These are phyloP conservation scores for Pachypanchax playfairii DNA, from an alignment of 2,113 vertebrate genomes.

Conservation along the genomic window DNA sequence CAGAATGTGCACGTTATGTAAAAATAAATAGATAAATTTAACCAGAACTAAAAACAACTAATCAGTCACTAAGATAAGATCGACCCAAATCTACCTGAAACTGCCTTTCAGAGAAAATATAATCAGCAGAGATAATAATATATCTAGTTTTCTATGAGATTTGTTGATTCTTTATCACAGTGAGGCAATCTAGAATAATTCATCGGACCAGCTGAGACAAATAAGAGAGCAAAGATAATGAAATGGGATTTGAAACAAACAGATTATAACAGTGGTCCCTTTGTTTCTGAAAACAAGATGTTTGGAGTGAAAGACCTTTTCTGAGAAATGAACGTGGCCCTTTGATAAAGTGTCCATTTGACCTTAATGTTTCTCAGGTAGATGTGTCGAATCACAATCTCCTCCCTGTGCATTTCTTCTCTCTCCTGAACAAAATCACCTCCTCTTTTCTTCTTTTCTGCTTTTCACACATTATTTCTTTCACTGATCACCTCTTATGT, in stretches of 20 bases:
- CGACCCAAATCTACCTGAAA: slow-evolving; percentile 46
- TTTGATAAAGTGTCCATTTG: slow-evolving; percentile 53
- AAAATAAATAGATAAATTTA: too few species aligned
- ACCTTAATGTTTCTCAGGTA: slow-evolving; percentile 45
- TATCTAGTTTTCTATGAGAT: slow-evolving; percentile 16
- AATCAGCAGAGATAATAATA: slow-evolving; percentile 27
- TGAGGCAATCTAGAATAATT: slow-evolving; percentile 33
- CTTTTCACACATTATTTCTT: slow-evolving; percentile 34
- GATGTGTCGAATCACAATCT: slow-evolving; percentile 44
- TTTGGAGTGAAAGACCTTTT: slow-evolving; percentile 25
- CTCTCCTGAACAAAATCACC: slow-evolving; percentile 7
- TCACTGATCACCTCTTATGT: slow-evolving; percentile 16
- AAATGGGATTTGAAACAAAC: slow-evolving; percentile 37
- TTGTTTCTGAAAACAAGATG: slow-evolving; percentile 33
- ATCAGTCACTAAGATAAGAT: slow-evolving; percentile 67
- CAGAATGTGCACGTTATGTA: slow-evolving; percentile 42
- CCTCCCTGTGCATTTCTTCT: slow-evolving; percentile 13
- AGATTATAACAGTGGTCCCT: slow-evolving; percentile 24
- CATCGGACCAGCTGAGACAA: slow-evolving; percentile 28
- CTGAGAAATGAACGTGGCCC: slow-evolving; percentile 29
- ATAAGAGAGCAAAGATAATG: slow-evolving; percentile 29
- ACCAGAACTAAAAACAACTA: slow-evolving; percentile 58
- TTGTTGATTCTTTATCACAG: slow-evolving; percentile 22
- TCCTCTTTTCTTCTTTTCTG: slow-evolving; percentile 13
- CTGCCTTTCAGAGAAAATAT: slow-evolving; percentile 12